Evolutionary conservation across 2,797 vertebrate genomes (phyloP), one percentile per base, ranked within the genome.

Genomic region (Margarornis squamiger): DNA sequence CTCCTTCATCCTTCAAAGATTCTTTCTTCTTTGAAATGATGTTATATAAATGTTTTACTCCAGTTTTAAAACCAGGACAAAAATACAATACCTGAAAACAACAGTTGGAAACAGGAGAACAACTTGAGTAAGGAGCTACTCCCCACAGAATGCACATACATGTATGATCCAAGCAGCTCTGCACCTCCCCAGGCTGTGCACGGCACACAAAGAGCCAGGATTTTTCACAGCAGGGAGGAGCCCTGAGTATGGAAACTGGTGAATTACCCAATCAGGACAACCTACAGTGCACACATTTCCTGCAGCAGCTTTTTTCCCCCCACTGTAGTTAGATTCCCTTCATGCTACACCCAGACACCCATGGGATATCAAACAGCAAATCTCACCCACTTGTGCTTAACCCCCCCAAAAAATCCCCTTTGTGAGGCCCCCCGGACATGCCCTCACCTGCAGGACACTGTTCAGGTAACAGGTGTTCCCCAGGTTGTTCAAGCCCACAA

Each of bases 381-480:
- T 68, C 51, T 58, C 68, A 49, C 3, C 66, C 61, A 3, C 14
- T 39, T 48, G 16, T 10, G 32, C 45, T 71, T 6, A 17, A 34
- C 8, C 58, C 18, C 16, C 16, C 15, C 17, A 45, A 45, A 10
- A 46, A 65, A 9, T 4, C 7, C 34, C 7, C 22, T 16, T 52
- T 21, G 7, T 0, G 10, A 78, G 71, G 30, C 27, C 43, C 63
- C 62, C 36, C 24, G 9, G 34, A 2, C 41, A 3, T 0, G 13
- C 32, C 16, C 88, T 91, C 75, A 91, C 88, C 99, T 99, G 99
- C 95, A 99, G 98, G 71, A 99, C 97, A n/a, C 99, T 99, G 98
- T 99, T 99, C 88, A 99, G 97, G 96, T 99, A 99, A 95, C 99
- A 99, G 71, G 99, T 99, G 97, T 99, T 99, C 68, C 99, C 99